Conservation (phyloP, 2,888 invertebrate species). For the Napeogenes inachia region DNA sequence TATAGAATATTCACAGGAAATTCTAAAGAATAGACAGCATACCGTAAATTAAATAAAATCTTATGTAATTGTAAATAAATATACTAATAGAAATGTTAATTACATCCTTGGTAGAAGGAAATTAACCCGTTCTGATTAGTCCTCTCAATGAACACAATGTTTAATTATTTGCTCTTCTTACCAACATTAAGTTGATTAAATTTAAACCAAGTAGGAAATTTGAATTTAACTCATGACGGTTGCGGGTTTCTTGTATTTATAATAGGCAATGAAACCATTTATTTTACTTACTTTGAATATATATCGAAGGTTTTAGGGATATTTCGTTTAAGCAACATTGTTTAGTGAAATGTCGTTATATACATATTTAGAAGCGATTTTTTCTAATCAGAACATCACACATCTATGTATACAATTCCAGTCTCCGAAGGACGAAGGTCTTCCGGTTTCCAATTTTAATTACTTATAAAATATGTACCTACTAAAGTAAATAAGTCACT, state of each 20-base stretch:
- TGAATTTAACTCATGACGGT: neutral
- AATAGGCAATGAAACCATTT: too few relatives aligned
- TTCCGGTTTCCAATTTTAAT: too few relatives aligned
- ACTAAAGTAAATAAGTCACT: too few relatives aligned
- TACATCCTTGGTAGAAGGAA: conserved; percentile 20
- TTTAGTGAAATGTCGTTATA: too few relatives aligned
- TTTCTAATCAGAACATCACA: too few relatives aligned
- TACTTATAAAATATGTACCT: too few relatives aligned
- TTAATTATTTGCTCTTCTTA: conserved; percentile 22
- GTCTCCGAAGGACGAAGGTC: too few relatives aligned
- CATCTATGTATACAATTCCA: too few relatives aligned
- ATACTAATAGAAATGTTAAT: conserved; percentile 20
- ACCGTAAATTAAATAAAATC: neutral
- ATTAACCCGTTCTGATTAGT: conserved; percentile 27
- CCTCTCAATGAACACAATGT: conserved; percentile 20
- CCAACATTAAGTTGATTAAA: conserved; percentile 24
- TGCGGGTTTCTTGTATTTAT: neutral
- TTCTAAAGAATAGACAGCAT: neutral
- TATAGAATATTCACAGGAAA: neutral
- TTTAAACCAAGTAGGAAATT: conserved; percentile 10
- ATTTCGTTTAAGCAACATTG: too few relatives aligned
- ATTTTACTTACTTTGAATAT: too few relatives aligned
- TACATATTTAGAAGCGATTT: too few relatives aligned
- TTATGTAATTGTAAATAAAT: conserved; percentile 6
- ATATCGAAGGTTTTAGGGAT: too few relatives aligned